Conservation (phyloP, 2,888 invertebrate genomes). For the Eristalis intricaria region DNA sequence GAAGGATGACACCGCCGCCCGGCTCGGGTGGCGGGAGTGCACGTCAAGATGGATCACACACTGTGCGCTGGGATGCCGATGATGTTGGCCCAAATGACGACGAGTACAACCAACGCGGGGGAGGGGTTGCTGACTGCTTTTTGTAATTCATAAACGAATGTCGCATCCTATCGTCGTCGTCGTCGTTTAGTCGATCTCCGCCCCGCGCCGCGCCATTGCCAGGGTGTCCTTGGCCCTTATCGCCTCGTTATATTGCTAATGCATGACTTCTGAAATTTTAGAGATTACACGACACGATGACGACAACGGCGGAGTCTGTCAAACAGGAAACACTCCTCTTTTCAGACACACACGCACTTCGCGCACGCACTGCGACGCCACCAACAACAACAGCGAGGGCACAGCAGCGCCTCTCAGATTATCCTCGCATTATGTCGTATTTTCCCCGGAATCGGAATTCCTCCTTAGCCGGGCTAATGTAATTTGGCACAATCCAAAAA, state of each 20-base stretch:
- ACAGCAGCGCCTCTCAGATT: slow-evolving; percentile 63
- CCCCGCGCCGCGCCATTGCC: slow-evolving; percentile 2
- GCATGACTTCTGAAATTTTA: slow-evolving; percentile 63
- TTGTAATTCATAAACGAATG: slow-evolving; percentile 69
- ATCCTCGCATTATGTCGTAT: slow-evolving; percentile 60
- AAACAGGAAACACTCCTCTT: slow-evolving; percentile 58
- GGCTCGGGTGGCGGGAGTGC: background rate
- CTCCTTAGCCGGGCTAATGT: slow-evolving; percentile 39
- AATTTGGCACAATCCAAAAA: slow-evolving; percentile 61
- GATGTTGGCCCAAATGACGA: background rate
- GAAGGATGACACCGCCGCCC: background rate
- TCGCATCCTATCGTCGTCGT: slow-evolving; percentile 28
- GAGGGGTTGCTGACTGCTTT: slow-evolving; percentile 30
- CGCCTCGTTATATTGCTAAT: slow-evolving; percentile 67
- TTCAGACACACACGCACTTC: slow-evolving; percentile 38
- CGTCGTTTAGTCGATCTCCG: background rate
- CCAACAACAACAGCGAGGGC: background rate
- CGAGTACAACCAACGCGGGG: background rate
- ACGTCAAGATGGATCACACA: slow-evolving; percentile 33
- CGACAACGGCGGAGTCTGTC: slow-evolving; percentile 47
- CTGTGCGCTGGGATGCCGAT: background rate
- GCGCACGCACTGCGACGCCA: background rate
- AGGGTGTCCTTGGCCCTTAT: slow-evolving; percentile 59
- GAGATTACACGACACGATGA: slow-evolving; percentile 45
- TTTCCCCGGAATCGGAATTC: slow-evolving; percentile 60